These are phyloP conservation scores for Patella vulgata DNA, from an alignment of 1,140 invertebrate species.

Conservation along the genomic window DNA sequence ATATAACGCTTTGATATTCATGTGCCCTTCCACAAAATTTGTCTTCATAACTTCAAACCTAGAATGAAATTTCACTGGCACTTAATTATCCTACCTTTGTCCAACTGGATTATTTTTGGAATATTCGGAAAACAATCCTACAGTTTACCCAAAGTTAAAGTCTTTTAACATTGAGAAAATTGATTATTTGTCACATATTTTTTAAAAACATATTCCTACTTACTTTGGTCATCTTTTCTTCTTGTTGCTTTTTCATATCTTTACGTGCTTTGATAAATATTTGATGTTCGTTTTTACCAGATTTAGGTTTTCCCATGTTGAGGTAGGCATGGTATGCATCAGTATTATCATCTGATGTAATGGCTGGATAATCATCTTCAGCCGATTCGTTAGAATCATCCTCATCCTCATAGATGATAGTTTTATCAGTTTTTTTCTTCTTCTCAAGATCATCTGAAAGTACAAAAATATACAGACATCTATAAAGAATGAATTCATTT, in stretches of 20 bases:
- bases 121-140: too few relatives aligned
- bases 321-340: conserved; percentile 3
- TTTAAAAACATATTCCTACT: too few relatives aligned
- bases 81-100: not conserved
- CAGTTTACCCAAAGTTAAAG: too few relatives aligned
- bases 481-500: too few relatives aligned
- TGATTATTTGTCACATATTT: too few relatives aligned
- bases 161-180: too few relatives aligned
- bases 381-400: conserved; percentile 33
- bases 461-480: too few relatives aligned
- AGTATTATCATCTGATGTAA: conserved; percentile 6
- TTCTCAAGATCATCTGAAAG: too few relatives aligned
- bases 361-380: conserved; percentile 17
- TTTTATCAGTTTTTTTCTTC: conserved; percentile 18
- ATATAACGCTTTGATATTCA: too few relatives aligned
- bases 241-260: conserved; percentile 48
- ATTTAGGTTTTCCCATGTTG: conserved; percentile 21
- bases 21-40: too few relatives aligned
- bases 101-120: too few relatives aligned
- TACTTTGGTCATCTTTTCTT: conserved; percentile 57
- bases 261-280: conserved; percentile 51
- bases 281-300: conserved; percentile 51
- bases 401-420: conserved; percentile 13
- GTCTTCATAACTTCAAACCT: too few relatives aligned
- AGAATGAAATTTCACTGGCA: not conserved